A percentile compares a stretch with the other conserved stretches of the same genome.
Evolutionary conservation across 2,888 invertebrate species (phyloP).

Genomic region (Catotricha subobsoleta): DNA sequence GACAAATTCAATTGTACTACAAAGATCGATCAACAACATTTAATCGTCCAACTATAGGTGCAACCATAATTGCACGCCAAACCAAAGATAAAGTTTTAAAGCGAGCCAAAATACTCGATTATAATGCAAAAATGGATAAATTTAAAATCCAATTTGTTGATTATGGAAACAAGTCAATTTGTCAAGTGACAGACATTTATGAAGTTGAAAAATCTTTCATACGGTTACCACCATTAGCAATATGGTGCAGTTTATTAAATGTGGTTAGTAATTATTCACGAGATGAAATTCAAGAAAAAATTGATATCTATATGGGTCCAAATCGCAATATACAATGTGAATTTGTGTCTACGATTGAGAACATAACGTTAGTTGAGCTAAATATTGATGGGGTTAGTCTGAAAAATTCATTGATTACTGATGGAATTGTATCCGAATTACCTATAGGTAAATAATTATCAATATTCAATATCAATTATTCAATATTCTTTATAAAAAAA

Average conservation of each 20-base stretch:
- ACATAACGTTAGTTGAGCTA: neutral
- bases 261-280: conserved; percentile 37
- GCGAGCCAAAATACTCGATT: conserved; percentile 44
- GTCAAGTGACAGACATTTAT: conserved; percentile 46
- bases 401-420: neutral
- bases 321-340: neutral
- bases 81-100: conserved; percentile 53
- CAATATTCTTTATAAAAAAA: no score
- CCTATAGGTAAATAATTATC: neutral
- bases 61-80: conserved; percentile 49
- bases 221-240: conserved; percentile 48
- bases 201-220: conserved; percentile 46
- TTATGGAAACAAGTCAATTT: conserved; percentile 52
- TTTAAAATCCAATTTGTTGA: conserved; percentile 56
- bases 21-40: conserved; percentile 25
- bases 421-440: neutral
- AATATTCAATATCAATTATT: no score
- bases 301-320: conserved; percentile 21
- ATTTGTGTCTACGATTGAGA: neutral
- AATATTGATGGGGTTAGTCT: neutral
- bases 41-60: conserved; percentile 33
- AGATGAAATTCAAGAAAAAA: conserved; percentile 23
- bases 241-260: conserved; percentile 45
- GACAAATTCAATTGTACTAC: conserved; percentile 49
- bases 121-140: conserved; percentile 36